Conservation (phyloP, 1,140 invertebrate genomes). For the Drosophila ercepeae region DNA sequence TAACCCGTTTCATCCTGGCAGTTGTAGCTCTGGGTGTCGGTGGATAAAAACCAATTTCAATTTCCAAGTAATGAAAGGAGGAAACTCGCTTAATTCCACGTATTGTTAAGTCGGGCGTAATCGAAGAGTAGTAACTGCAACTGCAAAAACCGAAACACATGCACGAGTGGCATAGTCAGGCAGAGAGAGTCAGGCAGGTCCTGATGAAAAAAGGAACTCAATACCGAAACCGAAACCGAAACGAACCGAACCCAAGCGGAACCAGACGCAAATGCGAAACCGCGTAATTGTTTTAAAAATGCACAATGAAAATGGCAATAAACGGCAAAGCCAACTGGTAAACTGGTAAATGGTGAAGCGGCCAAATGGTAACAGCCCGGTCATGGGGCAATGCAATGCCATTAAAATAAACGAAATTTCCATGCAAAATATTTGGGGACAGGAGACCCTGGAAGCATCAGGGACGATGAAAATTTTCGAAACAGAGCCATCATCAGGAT, state of each 20-base stretch:
- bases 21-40: conserved; percentile 8
- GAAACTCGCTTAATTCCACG: conserved; percentile 75
- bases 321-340: conserved; percentile 15
- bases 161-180: background rate
- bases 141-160: conserved; percentile 18
- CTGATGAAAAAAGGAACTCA: conserved; percentile 17
- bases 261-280: conserved; percentile 70
- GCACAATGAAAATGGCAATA: conserved; percentile 54
- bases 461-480: background rate
- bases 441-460: background rate
- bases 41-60: conserved; percentile 66
- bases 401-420: conserved; percentile 66
- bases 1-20: background rate
- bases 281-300: conserved; percentile 80
- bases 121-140: conserved; percentile 50
- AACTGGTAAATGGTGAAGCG: conserved; percentile 1
- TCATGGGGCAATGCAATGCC: conserved; percentile 26
- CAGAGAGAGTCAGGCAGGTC: background rate
- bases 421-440: conserved; percentile 35
- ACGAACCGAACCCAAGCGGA: conserved; percentile 8
- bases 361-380: conserved; percentile 6
- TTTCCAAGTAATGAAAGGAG: conserved; percentile 73
- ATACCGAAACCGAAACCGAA: conserved; percentile 8
- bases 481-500: conserved; percentile 7
- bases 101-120: conserved; percentile 69